Percentiles rank a stretch among this genome's conserved stretches.
These are phyloP conservation scores for Peromyscus leucopus DNA, from an alignment of 2,113 vertebrate genomes.

Conservation along the genomic window DNA sequence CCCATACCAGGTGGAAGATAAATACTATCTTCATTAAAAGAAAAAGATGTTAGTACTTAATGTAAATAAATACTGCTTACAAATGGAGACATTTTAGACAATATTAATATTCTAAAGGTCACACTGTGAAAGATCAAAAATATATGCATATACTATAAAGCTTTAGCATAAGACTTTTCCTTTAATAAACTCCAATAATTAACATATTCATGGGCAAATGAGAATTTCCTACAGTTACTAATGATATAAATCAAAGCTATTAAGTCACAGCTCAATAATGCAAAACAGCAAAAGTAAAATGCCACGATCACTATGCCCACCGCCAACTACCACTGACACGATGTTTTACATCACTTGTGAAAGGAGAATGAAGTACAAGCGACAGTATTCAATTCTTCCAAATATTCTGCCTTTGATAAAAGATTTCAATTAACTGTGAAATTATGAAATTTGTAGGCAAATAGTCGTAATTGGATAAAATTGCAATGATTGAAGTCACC, in stretches of 20 bases:
- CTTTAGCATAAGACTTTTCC: slow-evolving; percentile 15
- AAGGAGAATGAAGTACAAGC: background rate
- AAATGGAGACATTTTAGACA: background rate
- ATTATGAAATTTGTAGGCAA: background rate
- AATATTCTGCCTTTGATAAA: background rate
- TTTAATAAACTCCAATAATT: slow-evolving; percentile 25
- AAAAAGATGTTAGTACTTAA: background rate
- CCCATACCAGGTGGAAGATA: background rate
- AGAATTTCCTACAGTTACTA: slow-evolving; percentile 18
- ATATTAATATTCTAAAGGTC: background rate
- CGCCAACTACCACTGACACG: background rate
- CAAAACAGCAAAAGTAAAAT: background rate
- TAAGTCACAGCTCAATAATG: background rate
- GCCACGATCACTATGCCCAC: background rate
- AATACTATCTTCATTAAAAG: background rate
- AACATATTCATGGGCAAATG: background rate
- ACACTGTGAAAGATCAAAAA: slow-evolving; percentile 21
- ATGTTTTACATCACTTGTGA: background rate
- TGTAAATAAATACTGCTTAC: background rate
- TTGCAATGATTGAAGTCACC: background rate
- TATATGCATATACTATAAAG: background rate
- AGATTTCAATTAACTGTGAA: background rate
- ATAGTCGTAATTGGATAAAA: background rate
- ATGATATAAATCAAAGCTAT: slow-evolving; percentile 36
- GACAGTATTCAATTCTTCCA: background rate